These are phyloP conservation scores for Metellina segmentata DNA, from an alignment of 2,888 invertebrate species.

Conservation along the genomic window DNA sequence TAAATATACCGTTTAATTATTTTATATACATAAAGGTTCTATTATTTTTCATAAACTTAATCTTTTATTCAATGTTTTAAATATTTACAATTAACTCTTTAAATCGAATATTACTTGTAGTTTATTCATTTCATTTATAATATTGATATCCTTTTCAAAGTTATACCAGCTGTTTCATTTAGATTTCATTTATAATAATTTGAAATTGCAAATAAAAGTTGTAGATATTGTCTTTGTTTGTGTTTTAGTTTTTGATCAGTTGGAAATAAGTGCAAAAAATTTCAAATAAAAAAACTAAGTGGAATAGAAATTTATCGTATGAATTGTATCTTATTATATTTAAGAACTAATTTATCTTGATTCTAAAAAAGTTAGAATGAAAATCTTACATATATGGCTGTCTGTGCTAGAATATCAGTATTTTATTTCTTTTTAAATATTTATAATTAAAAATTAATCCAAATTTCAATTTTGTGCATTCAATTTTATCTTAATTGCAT, in stretches of 20 bases:
- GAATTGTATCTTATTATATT: background rate
- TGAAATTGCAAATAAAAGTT: constrained; percentile 64
- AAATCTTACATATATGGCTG: no score
- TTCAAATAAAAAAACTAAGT: no score
- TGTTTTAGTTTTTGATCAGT: constrained; percentile 14
- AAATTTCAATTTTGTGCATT: no score
- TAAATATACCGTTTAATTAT: no score
- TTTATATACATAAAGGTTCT: no score
- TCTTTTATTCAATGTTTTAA: background rate
- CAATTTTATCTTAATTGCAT: no score
- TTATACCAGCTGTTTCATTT: constrained; percentile 41
- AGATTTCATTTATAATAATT: constrained; percentile 63
- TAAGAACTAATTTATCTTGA: background rate
- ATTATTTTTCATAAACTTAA: no score
- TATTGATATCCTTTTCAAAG: constrained; percentile 33
- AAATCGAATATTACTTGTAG: constrained; percentile 43
- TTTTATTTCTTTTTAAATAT: no score
- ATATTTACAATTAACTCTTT: constrained; percentile 35
- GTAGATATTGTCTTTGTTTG: constrained; percentile 53
- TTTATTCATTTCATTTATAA: constrained; percentile 56
- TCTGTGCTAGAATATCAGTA: no score
- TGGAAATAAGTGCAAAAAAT: background rate
- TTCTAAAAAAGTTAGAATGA: no score
- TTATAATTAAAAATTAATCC: no score
- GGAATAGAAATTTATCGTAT: no score